These are phyloP conservation scores for Tribolium freemani DNA, from an alignment of 2,888 invertebrate genomes.

Conservation along the genomic window DNA sequence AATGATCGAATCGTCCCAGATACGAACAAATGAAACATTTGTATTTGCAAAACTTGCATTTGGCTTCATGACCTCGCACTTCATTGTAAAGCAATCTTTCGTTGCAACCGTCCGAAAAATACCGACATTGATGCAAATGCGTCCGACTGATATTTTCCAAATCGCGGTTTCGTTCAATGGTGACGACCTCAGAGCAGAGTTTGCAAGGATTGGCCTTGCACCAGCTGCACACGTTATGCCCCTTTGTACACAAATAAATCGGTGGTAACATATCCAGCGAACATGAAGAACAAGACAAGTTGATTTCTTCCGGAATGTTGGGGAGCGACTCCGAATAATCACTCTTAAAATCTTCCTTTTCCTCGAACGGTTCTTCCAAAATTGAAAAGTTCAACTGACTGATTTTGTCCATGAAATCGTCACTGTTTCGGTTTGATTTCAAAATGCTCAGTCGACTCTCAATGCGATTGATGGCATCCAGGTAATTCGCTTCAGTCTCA, in stretches of 20 bases:
- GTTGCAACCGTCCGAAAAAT: slow-evolving; percentile 54
- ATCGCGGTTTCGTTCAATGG: slow-evolving; percentile 51
- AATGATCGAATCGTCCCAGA: slow-evolving; percentile 50
- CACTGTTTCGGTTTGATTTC: neutral
- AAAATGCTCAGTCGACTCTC: slow-evolving; percentile 15
- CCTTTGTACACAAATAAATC: slow-evolving; percentile 54
- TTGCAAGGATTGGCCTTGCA: slow-evolving; percentile 52
- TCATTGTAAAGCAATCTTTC: slow-evolving; percentile 53
- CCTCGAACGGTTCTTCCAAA: slow-evolving; percentile 19
- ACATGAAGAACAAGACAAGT: slow-evolving; percentile 52
- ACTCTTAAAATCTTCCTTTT: neutral
- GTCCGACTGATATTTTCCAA: slow-evolving; percentile 55
- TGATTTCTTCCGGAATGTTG: slow-evolving; percentile 36
- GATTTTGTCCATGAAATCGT: slow-evolving; percentile 32
- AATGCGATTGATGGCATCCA: slow-evolving; percentile 16
- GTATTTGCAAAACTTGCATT: slow-evolving; percentile 57
- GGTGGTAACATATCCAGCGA: slow-evolving; percentile 53
- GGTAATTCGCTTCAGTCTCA: slow-evolving; percentile 2
- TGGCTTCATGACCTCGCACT: slow-evolving; percentile 52
- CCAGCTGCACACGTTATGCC: slow-evolving; percentile 54
- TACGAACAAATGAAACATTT: slow-evolving; percentile 54
- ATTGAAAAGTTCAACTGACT: slow-evolving; percentile 32
- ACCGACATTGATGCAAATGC: slow-evolving; percentile 53
- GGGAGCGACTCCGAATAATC: neutral
- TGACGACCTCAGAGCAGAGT: slow-evolving; percentile 50